Conservation (phyloP, 2,888 invertebrate species). For the Calephelis perditalis region DNA sequence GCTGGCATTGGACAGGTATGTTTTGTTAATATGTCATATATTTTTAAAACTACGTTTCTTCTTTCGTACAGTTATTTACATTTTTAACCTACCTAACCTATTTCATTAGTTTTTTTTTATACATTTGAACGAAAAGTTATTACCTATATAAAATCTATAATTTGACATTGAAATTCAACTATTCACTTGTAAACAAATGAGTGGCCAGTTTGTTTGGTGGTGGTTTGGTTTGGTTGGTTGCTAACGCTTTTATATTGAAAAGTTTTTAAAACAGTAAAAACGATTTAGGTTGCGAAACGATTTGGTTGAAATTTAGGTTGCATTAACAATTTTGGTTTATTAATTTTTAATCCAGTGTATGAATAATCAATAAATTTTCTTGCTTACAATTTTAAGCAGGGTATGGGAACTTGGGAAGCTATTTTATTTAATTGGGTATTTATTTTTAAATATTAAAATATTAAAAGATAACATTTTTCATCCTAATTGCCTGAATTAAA, state of each 20-base stretch:
- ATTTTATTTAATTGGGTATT: conserved; percentile 13
- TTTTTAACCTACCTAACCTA: conserved; percentile 1
- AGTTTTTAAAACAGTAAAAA: conserved; percentile 1
- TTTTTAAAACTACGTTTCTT: conserved; percentile 1
- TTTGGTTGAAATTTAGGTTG: conserved; percentile 1
- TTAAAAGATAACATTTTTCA: conserved; percentile 16
- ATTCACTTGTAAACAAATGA: conserved; percentile 1
- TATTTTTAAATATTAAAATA: conserved; percentile 17
- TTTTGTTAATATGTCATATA: background rate
- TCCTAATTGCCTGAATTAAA: background rate
- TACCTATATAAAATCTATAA: conserved; percentile 1
- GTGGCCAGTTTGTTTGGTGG: conserved; percentile 1
- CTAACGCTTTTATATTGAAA: conserved; percentile 1
- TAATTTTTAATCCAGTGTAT: conserved; percentile 1
- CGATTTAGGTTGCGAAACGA: conserved; percentile 1
- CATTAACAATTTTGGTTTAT: conserved; percentile 1
- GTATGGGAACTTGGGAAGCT: conserved; percentile 1
- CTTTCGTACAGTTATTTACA: conserved; percentile 5
- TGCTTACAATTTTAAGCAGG: background rate
- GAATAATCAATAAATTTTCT: background rate
- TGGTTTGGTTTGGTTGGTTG: conserved; percentile 1
- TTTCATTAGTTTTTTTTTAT: conserved; percentile 1
- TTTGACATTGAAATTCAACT: conserved; percentile 1
- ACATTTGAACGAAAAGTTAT: conserved; percentile 1
- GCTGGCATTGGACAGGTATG: conserved; percentile 14